Evolutionary conservation across 2,113 vertebrate species (phyloP), one percentile per base, ranked within the genome.

Genomic region (Vidua macroura): DNA sequence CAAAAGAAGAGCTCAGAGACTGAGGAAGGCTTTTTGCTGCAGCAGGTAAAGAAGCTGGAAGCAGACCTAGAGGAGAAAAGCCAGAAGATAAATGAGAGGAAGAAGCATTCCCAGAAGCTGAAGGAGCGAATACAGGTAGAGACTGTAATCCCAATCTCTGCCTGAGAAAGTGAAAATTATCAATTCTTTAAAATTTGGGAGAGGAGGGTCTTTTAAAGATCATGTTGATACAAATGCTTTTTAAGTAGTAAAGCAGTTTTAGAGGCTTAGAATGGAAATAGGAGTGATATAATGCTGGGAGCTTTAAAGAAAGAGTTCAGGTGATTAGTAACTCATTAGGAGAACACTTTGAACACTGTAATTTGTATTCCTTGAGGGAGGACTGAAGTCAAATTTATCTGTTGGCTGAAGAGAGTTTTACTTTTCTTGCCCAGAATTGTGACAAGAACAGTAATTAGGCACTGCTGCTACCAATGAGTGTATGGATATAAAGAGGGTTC

Each of bases 101-200:
- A 98, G 96, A 99, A 98, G 62, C 98, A 98, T 72, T 98, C 98
- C 13, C 97, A 98, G 88, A 99, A 98, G 87, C 97, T 99, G 82
- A 99, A 99, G 92, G 99, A 99, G 49, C 97, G 97, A 90, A 98
- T 98, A 73, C 98, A 99, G 99, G 99, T 99, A 98, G 7, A 33
- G 17, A 60, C 18, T 22, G 7, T 48, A 30, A 41, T 86, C 58
- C 25, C 6, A 33, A 7, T 77, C 37, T 72, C 22, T 30, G 51
- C 53, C 31, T 56, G 28, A 73, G 39, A 80, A 88, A 44, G 55
- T 48, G 33, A 15, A 86, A 68, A 83, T 74, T 41, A 53, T 13
- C 4, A 67, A 3, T 49, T 86, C 43, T 73, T 86, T 43, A 56
- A 52, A 55, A 78, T 88, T n/a, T 7, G 2, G 17, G 19, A 24